Conservation (phyloP, 2,888 invertebrate genomes). For the Nomada ferruginata region DNA sequence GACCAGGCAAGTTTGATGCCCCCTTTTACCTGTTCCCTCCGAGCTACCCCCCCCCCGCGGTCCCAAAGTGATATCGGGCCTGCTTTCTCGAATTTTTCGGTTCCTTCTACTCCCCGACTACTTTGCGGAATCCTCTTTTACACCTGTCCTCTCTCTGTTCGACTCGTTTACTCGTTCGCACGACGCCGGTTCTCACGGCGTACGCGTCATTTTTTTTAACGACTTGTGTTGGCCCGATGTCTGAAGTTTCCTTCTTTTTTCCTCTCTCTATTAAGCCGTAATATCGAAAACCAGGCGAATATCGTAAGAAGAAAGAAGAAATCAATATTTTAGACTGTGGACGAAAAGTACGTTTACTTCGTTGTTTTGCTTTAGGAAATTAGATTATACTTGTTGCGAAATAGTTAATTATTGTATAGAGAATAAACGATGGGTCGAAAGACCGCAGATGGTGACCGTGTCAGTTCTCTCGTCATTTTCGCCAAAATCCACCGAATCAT, state of each 20-base stretch:
- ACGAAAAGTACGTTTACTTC: too few relatives aligned
- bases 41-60: constrained; percentile 51
- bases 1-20: constrained; percentile 79
- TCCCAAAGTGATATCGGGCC: constrained; percentile 42
- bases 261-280: too few relatives aligned
- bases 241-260: too few relatives aligned
- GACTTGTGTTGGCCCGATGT: neutral
- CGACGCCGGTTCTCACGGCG: constrained; percentile 33
- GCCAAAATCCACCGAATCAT: constrained; percentile 55
- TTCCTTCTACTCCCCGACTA: neutral
- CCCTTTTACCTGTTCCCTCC: constrained; percentile 71
- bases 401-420: constrained; percentile 26
- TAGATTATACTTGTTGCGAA: neutral
- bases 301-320: too few relatives aligned
- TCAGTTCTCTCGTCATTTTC: constrained; percentile 35
- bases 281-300: too few relatives aligned
- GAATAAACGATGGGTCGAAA: neutral
- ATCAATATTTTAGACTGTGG: too few relatives aligned
- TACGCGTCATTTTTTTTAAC: neutral
- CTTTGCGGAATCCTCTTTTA: constrained; percentile 36
- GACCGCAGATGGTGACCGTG: constrained; percentile 54
- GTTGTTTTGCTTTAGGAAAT: too few relatives aligned
- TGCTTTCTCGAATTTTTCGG: constrained; percentile 55
- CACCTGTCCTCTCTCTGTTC: constrained; percentile 36
- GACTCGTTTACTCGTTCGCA: too few relatives aligned